Percentiles rank a stretch among this genome's conserved stretches.
Evolutionary conservation across 2,797 vertebrate species (phyloP).

Genomic region (Anguilla pacifica): DNA sequence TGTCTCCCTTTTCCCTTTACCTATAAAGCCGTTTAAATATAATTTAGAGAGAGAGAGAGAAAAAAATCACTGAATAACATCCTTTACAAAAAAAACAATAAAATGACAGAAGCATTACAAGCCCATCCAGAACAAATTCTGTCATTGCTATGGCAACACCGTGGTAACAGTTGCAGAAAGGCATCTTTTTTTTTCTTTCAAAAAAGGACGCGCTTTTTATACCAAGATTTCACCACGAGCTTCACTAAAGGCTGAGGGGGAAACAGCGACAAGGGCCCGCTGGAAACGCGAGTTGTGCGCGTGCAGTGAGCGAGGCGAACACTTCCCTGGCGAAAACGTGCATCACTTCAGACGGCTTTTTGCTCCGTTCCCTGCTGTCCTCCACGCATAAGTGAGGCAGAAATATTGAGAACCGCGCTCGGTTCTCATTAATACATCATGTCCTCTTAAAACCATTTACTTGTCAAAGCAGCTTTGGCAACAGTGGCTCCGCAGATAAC

Average conservation of each 20-base stretch:
- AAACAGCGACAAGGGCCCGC: background rate
- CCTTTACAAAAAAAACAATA: background rate
- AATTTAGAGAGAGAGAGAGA: background rate
- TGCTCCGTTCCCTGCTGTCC: background rate
- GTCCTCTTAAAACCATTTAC: background rate
- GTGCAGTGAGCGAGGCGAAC: conserved; percentile 12
- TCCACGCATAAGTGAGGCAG: background rate
- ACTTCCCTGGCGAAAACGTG: conserved; percentile 25
- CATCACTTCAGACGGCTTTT: conserved; percentile 25
- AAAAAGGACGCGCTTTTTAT: conserved; percentile 1
- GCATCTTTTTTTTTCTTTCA: background rate
- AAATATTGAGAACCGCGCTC: background rate
- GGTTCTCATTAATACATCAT: background rate
- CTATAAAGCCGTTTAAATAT: background rate
- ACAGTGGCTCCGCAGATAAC: background rate
- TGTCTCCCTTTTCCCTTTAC: background rate
- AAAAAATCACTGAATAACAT: background rate
- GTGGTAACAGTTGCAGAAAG: conserved; percentile 8
- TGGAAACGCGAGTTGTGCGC: conserved; percentile 19
- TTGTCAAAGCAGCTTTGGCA: background rate
- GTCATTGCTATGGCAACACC: background rate
- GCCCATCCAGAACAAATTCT: background rate
- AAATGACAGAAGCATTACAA: background rate
- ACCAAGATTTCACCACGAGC: background rate
- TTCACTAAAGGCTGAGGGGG: background rate